Conservation (phyloP, 1,140 invertebrate species). For the Dinoponera quadriceps region DNA sequence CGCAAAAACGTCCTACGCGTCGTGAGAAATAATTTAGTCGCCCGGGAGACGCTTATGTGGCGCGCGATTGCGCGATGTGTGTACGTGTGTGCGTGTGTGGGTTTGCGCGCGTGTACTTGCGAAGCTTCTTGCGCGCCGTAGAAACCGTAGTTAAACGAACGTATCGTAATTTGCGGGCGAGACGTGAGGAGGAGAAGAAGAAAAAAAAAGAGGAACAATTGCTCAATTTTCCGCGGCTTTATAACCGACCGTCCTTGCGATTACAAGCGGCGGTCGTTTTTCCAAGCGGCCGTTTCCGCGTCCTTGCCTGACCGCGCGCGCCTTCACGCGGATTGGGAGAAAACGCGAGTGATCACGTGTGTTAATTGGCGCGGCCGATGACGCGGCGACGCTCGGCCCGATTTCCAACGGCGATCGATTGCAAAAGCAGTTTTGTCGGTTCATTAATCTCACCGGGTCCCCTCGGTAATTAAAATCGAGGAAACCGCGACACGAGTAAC, state of each 20-base stretch:
- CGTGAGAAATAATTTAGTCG: conserved; percentile 35
- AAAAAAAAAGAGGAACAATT: conserved; percentile 23
- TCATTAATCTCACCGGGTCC: conserved; percentile 27
- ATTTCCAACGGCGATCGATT: conserved; percentile 48
- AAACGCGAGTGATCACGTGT: conserved; percentile 40
- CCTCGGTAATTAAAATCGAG: conserved; percentile 58
- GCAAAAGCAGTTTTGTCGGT: conserved; percentile 32
- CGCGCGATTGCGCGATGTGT: no score
- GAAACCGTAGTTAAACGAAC: conserved; percentile 22
- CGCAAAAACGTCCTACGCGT: conserved; percentile 8
- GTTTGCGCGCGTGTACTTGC: neutral
- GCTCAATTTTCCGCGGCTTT: conserved; percentile 35
- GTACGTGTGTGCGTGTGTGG: neutral
- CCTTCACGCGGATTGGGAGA: conserved; percentile 14
- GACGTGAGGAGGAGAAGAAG: neutral
- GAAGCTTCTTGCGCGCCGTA: conserved; percentile 15
- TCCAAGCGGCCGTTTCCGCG: conserved; percentile 24
- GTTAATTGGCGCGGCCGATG: conserved; percentile 21
- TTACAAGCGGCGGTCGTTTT: conserved; percentile 43
- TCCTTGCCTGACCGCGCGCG: conserved; percentile 60
- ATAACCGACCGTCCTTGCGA: conserved; percentile 49
- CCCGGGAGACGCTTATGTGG: neutral
- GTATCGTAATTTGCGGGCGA: conserved; percentile 40
- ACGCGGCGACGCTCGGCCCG: neutral
- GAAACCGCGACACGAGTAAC: conserved; percentile 31